Evolutionary conservation across 2,113 vertebrate genomes (phyloP), one percentile per base, ranked within the genome.

Genomic region (Origma solitaria): DNA sequence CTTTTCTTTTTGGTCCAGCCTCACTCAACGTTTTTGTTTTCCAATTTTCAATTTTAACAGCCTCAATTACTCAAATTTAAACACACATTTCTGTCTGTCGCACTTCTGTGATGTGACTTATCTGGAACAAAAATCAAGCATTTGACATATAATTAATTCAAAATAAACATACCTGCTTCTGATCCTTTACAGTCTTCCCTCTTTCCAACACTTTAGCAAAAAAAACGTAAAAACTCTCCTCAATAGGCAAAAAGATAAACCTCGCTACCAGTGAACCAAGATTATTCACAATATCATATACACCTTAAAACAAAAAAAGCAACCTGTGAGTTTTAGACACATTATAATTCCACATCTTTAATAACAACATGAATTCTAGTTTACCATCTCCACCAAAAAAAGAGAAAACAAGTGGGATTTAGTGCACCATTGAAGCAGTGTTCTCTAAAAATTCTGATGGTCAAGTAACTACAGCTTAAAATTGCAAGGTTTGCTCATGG

Each of bases 151-250:
- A 65, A 62, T 24, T 40, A 65, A 88, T 31, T 33, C 6, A 38
- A 91, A 78, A 47, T 9, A 79, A 69, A 86, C 95, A n/a, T 93
- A 99, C 99, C 98, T 98, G 97, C 91, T 98, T 99, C 96, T 99
- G 99, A 61, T 97, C 98, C 64, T 90, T 97, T 51, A 98, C 96
- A 44, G 94, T 78, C 73, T 96, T 98, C 31, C 98, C 99, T 91
- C 99, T 98, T 94, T 98, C 98, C 88, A 99, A 96, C 35, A 99
- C 98, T 92, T 99, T 99, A 85, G 98, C 99, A 90, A 99, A 99
- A 95, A 99, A 99, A 72, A 99, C 95, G 80, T 99, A 99, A 98
- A 99, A 99, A 96, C 99, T 99, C 80, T 99, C 99, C 91, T 99
- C 99, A 60, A 99, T 98, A 66, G 99, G 99, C 89, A 98, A 95